These are phyloP conservation scores for Amaurobius ferox DNA, from an alignment of 2,888 invertebrate species.

Conservation along the genomic window DNA sequence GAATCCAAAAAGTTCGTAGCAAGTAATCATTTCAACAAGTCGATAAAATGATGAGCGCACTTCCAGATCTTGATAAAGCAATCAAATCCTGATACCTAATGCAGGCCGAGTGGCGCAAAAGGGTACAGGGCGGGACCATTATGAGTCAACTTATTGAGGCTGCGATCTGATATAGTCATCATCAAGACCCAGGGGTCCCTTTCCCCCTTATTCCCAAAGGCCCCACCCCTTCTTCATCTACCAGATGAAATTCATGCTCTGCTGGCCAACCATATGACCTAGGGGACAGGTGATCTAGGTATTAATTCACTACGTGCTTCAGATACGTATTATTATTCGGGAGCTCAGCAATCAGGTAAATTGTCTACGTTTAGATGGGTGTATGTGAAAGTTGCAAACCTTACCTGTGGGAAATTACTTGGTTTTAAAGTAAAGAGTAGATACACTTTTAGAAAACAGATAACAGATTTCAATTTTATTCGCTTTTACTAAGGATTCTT, in stretches of 20 bases:
- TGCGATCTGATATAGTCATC: conserved; percentile 66
- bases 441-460: not conserved
- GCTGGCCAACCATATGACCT: conserved; percentile 55
- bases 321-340: conserved; percentile 11
- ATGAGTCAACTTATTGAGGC: conserved; percentile 56
- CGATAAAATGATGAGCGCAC: conserved; percentile 4
- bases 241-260: conserved; percentile 63
- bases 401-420: conserved; percentile 30
- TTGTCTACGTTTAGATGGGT: conserved; percentile 42
- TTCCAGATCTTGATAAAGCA: conserved; percentile 51
- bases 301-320: conserved; percentile 51
- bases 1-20: not conserved
- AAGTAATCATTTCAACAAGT: conserved; percentile 15
- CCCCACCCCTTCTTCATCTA: conserved; percentile 34
- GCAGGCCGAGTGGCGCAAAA: conserved; percentile 34
- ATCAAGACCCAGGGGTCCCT: conserved; percentile 24
- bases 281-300: conserved; percentile 62
- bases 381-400: conserved; percentile 3
- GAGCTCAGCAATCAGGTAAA: conserved; percentile 53
- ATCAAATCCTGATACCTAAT: conserved; percentile 56
- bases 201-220: conserved; percentile 40
- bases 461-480: too few relatives aligned
- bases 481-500: too few relatives aligned
- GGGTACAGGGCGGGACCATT: conserved; percentile 49
- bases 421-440: conserved; percentile 20